A percentile compares a stretch with the other conserved stretches of the same genome.
Evolutionary conservation across 1,140 invertebrate species (phyloP).

Genomic region (Pararge aegeria): DNA sequence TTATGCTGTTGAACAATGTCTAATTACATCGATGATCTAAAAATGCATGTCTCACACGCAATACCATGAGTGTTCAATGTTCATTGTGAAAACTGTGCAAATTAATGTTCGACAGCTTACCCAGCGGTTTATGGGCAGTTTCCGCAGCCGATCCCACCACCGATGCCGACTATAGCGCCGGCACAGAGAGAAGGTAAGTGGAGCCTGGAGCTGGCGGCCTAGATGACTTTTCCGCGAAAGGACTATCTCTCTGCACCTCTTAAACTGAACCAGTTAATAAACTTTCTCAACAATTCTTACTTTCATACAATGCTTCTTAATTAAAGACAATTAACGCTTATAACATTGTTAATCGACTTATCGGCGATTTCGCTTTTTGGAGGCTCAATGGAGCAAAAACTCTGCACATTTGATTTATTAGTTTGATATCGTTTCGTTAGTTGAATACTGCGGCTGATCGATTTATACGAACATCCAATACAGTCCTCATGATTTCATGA

Average conservation of each 20-base stretch:
- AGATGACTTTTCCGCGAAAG: slow-evolving; percentile 16
- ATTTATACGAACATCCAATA: no score
- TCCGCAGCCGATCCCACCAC: slow-evolving; percentile 95
- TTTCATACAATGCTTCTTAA: no score
- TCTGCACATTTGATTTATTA: no score
- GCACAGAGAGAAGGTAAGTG: slow-evolving; percentile 97
- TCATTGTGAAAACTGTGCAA: slow-evolving; percentile 73
- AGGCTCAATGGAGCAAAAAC: no score
- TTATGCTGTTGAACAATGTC: background rate
- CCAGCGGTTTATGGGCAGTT: slow-evolving; percentile 97
- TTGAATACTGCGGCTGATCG: no score
- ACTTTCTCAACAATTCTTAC: no score
- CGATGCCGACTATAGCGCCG: slow-evolving; percentile 93
- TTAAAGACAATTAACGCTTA: no score
- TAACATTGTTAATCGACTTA: no score
- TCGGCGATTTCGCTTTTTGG: no score
- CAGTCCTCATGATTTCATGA: no score
- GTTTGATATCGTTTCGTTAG: no score
- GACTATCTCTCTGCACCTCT: slow-evolving; percentile 5
- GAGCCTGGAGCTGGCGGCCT: slow-evolving; percentile 45
- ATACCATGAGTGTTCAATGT: slow-evolving; percentile 75
- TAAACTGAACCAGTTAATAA: background rate
- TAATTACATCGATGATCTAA: slow-evolving; percentile 37
- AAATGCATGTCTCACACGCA: slow-evolving; percentile 61
- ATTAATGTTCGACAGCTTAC: slow-evolving; percentile 92